Evolutionary conservation across 1,140 invertebrate genomes (phyloP), one percentile per base, ranked within the genome.

Genomic region (Meloidogyne chitwoodi): DNA sequence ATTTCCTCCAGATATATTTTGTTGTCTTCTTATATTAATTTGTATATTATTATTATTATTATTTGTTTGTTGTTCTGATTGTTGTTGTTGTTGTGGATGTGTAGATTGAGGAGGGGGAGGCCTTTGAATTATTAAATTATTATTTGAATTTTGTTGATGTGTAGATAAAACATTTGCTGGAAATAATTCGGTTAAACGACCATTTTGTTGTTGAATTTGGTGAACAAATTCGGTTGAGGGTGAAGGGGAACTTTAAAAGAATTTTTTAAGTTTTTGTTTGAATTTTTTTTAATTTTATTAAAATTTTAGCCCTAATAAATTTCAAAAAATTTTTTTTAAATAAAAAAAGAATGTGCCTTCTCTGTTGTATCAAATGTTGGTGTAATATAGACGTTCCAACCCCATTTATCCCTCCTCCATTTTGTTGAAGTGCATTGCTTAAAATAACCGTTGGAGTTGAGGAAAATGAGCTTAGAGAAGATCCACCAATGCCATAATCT

Each of bases 211-310:
- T 4, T 61, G 71, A 12, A 64, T 26, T 64, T 38, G 71, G 14
- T 70, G 68, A 14, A 31, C 56, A 73, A 73, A 73, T 14, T 73
- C 71, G 2, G 71, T 2, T 19, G 61, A 16, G 29, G 31, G 44
- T 44, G 68, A 26, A n/a, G 71, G 71, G n/a, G 71, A 73, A 24
- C 71, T 73, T 24, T 63, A 63, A 22, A 61, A 31, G 19, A 12
- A 12, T 24, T 8, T 69, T 31, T 41, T 68, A n/a, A 22, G 29
- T 6, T 19, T 44, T 69, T 38, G 16, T 19, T 16, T 16, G 5
- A 68, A 68, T 38, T 24, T 68, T 12, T 38, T 38, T 44, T 44
- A 12, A 29, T n/a, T 6, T 4, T 2, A 34, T 14, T 29, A 66
- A 66, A 16, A 29, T 3, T 2, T 2, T 29, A 11, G 1, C 0